A percentile compares a stretch with the other conserved stretches of the same genome.
These are phyloP conservation scores for Haliclona indistincta DNA, from an alignment of 37 sponge, comb jelly and placozoan species.

Conservation along the genomic window DNA sequence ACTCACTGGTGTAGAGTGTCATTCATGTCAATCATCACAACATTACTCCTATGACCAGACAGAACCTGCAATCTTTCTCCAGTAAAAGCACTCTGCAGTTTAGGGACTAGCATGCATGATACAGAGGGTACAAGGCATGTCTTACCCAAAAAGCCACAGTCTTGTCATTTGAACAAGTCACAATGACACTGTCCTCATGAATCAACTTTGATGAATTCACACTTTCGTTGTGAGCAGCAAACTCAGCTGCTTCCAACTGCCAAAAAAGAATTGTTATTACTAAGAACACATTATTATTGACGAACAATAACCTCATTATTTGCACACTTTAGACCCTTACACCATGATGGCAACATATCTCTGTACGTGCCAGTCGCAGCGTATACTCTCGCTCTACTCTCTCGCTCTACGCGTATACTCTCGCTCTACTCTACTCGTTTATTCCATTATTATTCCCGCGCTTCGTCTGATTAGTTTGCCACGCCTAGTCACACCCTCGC, in stretches of 20 bases:
- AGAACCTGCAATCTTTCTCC: slow-evolving; percentile 29
- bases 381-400: no score
- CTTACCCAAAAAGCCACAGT: slow-evolving; percentile 77
- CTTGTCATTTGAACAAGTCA: slow-evolving; percentile 73
- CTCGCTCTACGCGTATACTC: no score
- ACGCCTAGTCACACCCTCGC: no score
- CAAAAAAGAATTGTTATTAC: background rate
- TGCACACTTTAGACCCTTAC: no score
- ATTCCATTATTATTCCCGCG: no score
- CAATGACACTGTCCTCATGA: slow-evolving; percentile 45
- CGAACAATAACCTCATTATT: no score
- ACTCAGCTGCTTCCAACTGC: background rate
- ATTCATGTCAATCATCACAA: slow-evolving; percentile 20
- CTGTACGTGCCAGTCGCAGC: no score
- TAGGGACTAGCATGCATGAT: background rate
- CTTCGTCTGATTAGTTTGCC: no score
- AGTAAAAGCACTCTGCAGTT: slow-evolving; percentile 28
- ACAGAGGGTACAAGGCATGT: background rate
- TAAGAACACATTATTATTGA: no score
- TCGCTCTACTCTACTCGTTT: no score
- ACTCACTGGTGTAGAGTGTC: slow-evolving; percentile 12
- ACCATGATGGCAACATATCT: no score
- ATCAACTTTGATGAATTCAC: slow-evolving; percentile 55
- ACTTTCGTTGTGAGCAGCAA: background rate
- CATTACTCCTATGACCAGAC: slow-evolving; percentile 38